Evolutionary conservation across 2,113 vertebrate species (phyloP).

Genomic region (Isichthys henryi): DNA sequence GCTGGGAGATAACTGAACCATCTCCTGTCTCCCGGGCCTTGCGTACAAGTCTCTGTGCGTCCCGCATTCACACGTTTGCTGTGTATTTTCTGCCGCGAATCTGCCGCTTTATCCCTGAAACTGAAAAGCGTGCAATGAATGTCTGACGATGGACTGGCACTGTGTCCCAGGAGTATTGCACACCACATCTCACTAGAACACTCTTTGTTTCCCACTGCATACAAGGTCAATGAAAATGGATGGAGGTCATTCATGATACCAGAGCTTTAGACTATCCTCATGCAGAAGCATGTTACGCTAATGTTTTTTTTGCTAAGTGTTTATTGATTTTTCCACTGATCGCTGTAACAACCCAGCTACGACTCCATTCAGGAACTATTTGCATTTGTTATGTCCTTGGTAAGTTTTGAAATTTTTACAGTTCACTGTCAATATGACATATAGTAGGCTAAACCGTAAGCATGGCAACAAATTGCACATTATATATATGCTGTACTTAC

Average conservation of each 20-base stretch:
- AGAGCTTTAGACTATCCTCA: neutral
- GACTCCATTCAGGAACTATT: neutral
- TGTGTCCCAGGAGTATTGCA: neutral
- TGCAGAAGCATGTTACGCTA: neutral
- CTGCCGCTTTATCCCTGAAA: neutral
- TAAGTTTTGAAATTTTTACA: neutral
- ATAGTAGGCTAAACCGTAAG: neutral
- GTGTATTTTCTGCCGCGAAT: neutral
- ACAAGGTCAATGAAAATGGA: neutral
- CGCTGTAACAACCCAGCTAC: neutral
- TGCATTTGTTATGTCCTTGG: neutral
- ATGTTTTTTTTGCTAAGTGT: neutral
- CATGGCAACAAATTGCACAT: neutral
- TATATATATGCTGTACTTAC: neutral
- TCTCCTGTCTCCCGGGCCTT: neutral
- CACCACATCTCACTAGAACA: neutral
- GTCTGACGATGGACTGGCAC: neutral
- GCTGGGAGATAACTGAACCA: neutral
- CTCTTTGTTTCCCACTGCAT: neutral
- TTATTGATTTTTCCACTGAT: neutral
- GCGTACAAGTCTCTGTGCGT: neutral
- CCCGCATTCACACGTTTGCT: neutral
- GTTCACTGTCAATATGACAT: neutral
- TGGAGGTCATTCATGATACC: neutral
- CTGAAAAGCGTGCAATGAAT: neutral